Base-by-base conservation (phyloP, 2,888 invertebrate species). In the Amphipyra berbera region DNA sequence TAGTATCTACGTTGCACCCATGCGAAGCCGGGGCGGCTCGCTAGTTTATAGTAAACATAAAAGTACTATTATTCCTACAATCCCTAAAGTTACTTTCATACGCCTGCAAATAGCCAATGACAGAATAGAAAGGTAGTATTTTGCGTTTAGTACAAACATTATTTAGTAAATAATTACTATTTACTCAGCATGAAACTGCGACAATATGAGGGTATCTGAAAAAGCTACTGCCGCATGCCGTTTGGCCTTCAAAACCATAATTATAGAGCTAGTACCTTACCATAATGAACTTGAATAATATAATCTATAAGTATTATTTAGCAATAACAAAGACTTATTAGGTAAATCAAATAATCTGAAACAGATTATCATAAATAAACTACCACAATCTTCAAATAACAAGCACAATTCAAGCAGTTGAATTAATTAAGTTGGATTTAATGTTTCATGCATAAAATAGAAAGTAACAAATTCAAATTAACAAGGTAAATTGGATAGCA, bases 401-500 rank as follows among this genome's bases (percentile, higher is more conserved):
- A 14, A 35, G 2, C 12, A 6, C 52, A 1, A 12, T n/a, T 6
- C 5, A 33, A 67, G 13, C 21, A 12, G 30, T 42, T 33, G 14
- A 38, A 13, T n/a, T n/a, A n/a, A n/a, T n/a, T n/a, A n/a, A n/a
- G n/a, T n/a, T 38, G 37, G 9, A 42, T 41, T 21, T 5, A 50
- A 41, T 41, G 21, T 10, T 13, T 49, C 21, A 13, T 10, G 7
- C 44, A 55, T 37, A 21, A 15, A 35, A 40, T 13, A 46, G 33
- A 38, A 30, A 33, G n/a, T 21, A n/a, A 21, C 3, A 21, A 21
- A 21, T 21, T 21, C 21, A 21, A 21, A 21, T 21, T 48, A 10
- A 37, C 27, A 42, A 44, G 3, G 42, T 37, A 49, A 71, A 69
- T 60, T 40, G 21, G 13, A 65, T 13, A 35, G 15, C 21, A 45